A percentile compares a stretch with the other conserved stretches of the same genome.
Conservation (phyloP, 2,113 vertebrate genomes). For the Catharus fuscescens region DNA sequence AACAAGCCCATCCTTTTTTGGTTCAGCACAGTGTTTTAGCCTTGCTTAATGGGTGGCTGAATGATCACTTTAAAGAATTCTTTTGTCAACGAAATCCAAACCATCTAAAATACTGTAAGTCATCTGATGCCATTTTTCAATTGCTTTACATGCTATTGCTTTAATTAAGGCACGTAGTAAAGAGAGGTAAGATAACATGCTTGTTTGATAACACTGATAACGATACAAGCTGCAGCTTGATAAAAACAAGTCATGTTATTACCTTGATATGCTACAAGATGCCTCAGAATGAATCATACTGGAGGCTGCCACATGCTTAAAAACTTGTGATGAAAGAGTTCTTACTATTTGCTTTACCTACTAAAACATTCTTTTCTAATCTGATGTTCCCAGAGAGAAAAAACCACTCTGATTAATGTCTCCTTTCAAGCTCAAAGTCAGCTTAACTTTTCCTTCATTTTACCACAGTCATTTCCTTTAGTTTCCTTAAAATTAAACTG, state of each 20-base stretch:
- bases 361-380: not conserved
- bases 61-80: not conserved
- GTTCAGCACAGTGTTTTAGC: not conserved
- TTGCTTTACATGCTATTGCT: not conserved
- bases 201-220: conserved; percentile 3
- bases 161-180: not conserved
- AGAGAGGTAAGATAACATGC: not conserved
- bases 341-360: not conserved
- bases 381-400: not conserved
- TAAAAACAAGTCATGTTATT: not conserved
- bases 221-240: not conserved
- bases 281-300: not conserved
- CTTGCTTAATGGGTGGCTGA: not conserved
- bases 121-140: not conserved
- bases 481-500: not conserved
- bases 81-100: not conserved
- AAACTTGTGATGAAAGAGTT: not conserved
- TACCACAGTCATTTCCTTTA: not conserved
- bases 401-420: not conserved
- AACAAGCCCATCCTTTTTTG: not conserved
- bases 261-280: not conserved
- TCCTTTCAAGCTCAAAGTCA: not conserved
- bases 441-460: not conserved
- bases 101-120: not conserved
- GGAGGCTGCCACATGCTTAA: not conserved